These are phyloP conservation scores for Bombus huntii DNA, from an alignment of 1,140 invertebrate genomes.

Conservation along the genomic window DNA sequence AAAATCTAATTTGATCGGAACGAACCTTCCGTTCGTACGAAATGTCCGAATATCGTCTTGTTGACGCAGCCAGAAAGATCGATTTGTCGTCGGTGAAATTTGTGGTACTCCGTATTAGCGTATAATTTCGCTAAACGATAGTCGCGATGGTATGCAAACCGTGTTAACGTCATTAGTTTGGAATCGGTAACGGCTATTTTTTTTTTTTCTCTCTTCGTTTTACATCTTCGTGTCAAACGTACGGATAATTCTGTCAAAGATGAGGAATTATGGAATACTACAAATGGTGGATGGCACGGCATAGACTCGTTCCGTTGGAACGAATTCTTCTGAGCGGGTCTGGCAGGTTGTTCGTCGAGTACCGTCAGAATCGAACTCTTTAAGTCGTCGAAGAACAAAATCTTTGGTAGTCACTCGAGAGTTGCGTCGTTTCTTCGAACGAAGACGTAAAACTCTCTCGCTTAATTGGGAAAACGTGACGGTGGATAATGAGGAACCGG, in stretches of 20 bases:
- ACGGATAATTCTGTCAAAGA: slow-evolving; percentile 20
- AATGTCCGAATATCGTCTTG: not conserved
- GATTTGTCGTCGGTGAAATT: not conserved
- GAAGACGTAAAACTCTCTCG: slow-evolving; percentile 52
- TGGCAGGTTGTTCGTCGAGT: not conserved
- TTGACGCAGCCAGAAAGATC: not conserved
- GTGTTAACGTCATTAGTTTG: not conserved
- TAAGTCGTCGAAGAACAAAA: slow-evolving; percentile 12
- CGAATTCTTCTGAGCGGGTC: not conserved
- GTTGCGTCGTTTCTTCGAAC: slow-evolving; percentile 53
- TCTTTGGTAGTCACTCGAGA: slow-evolving; percentile 40
- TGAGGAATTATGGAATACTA: too few species aligned
- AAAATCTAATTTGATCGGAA: slow-evolving; percentile 18
- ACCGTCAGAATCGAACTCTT: slow-evolving; percentile 48
- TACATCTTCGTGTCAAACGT: slow-evolving; percentile 19
- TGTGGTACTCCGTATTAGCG: not conserved
- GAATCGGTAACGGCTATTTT: slow-evolving; percentile 36
- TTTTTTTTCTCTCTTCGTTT: slow-evolving; percentile 18
- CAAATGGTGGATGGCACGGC: not conserved
- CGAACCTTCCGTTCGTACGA: too few species aligned
- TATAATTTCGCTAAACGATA: slow-evolving; percentile 14
- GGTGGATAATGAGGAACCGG: slow-evolving; percentile 64
- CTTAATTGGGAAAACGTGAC: slow-evolving; percentile 72
- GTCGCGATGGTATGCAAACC: slow-evolving; percentile 41
- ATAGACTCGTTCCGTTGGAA: not conserved